Evolutionary conservation across 2,888 invertebrate species (phyloP).

Genomic region (Notodonta dromedarius): DNA sequence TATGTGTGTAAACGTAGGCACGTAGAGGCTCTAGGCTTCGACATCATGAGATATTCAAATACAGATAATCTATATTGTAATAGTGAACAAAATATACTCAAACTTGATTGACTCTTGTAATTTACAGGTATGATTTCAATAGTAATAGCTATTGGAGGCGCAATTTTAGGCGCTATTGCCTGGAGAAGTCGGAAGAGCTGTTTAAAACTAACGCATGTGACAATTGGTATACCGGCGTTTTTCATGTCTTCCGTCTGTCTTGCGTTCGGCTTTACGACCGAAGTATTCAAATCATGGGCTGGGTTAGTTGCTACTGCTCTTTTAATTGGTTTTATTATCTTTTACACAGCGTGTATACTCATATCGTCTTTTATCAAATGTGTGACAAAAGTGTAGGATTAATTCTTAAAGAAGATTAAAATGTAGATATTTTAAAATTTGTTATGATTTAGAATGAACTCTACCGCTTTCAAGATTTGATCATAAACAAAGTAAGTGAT

Average conservation of each 20-base stretch:
- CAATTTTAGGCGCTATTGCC: constrained; percentile 39
- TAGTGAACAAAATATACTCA: no score
- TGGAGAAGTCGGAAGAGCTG: constrained; percentile 18
- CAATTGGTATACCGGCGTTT: constrained; percentile 53
- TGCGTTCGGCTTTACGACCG: constrained; percentile 39
- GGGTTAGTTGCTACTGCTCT: constrained; percentile 27
- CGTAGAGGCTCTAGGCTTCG: no score
- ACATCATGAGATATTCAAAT: no score
- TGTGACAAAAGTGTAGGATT: constrained; percentile 37
- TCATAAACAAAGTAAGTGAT: background rate
- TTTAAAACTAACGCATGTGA: constrained; percentile 41
- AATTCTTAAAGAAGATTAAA: constrained; percentile 3
- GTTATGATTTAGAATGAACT: background rate
- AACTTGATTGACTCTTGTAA: background rate
- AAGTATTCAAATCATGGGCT: constrained; percentile 46
- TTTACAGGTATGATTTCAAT: constrained; percentile 49
- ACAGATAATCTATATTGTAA: no score
- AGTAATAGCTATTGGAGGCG: constrained; percentile 30
- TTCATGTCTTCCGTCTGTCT: constrained; percentile 50
- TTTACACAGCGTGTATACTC: constrained; percentile 49
- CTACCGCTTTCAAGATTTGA: background rate
- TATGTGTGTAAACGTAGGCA: no score
- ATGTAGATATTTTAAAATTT: background rate
- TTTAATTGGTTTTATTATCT: constrained; percentile 46
- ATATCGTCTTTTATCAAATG: constrained; percentile 49